Base-by-base conservation (phyloP, 2,113 vertebrate genomes). In the Gulo gulo region DNA sequence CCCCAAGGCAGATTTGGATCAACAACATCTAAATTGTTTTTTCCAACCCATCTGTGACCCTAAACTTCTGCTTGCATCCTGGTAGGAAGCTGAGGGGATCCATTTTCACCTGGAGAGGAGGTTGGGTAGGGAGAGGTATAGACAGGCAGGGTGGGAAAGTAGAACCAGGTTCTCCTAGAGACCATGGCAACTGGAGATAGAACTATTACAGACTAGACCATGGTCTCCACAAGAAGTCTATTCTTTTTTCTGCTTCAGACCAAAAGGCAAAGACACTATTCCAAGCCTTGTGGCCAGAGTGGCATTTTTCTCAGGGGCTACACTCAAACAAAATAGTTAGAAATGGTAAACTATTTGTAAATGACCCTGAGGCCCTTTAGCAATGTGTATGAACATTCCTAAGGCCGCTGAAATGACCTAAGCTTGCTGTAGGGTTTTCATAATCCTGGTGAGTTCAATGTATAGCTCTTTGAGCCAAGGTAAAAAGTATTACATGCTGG, bases 281-380 rank as follows among this genome's bases (percentile, higher is more conserved):
- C 69, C 5, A 94, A 83, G 79, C 36, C 57, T n/a, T 76, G 31
- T 50, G 65, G 82, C 76, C 26, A 80, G 45, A 42, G 26, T 71
- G 55, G n/a, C 94, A 95, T 93, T 97, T 94, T 88, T 69, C n/a
- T 79, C 42, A 86, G 13, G 24, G 47, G 34, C 23, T 93, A 80
- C 88, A 93, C 15, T 52, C 24, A 12, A 73, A 63, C 82, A 91
- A 88, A 93, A 91, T 16, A 59, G 34, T 57, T 87, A 94, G 61
- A 94, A 95, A 88, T 20, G 52, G 45, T 61, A 55, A 92, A 61
- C 31, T 31, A 79, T 45, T 85, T 95, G 34, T 89, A 96, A 88
- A 63, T 80, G 74, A 94, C 9, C 42, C n/a, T 39, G 50, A 93
- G 45, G 42, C 15, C 23, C 52, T 42, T 96, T 55, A 74, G 9